phyloP scores from a whole-genome alignment of 1,140 invertebrate species.

The Bradynema listronoti region DNA sequence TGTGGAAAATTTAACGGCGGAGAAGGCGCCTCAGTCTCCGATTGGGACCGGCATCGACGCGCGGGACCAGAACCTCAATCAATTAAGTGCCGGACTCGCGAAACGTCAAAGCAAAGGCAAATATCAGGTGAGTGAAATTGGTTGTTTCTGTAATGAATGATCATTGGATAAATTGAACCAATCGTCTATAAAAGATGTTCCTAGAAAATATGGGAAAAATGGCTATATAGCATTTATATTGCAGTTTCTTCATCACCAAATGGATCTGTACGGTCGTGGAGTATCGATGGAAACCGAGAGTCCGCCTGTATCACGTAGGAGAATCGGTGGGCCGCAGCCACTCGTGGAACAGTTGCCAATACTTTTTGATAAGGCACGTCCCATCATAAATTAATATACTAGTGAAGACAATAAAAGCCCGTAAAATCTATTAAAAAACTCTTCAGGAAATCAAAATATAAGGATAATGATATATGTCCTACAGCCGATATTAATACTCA shows the following conservation, averaged over 20 bases:
- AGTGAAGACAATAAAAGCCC: too few species aligned
- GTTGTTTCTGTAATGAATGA: too few species aligned
- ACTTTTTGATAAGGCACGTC: conserved; percentile 54
- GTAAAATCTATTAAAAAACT: too few species aligned
- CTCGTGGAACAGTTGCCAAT: conserved; percentile 49
- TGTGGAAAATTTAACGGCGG: conserved; percentile 30
- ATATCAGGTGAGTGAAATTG: conserved; percentile 44
- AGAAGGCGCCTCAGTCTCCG: conserved; percentile 5
- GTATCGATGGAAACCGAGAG: conserved; percentile 55
- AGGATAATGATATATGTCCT: too few species aligned
- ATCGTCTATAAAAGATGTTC: too few species aligned
- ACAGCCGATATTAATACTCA: too few species aligned
- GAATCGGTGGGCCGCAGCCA: conserved; percentile 54
- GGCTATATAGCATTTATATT: too few species aligned
- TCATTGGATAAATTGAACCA: too few species aligned
- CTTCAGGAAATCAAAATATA: too few species aligned
- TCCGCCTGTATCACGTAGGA: conserved; percentile 34
- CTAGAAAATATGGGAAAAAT: too few species aligned
- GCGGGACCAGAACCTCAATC: conserved; percentile 23
- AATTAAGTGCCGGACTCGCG: conserved; percentile 45
- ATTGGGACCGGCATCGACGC: conserved; percentile 1
- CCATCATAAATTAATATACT: too few species aligned
- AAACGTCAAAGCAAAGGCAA: conserved; percentile 57
- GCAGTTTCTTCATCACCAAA: conserved; percentile 36
- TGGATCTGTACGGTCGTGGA: conserved; percentile 52